These are phyloP conservation scores for Cephus pygmeus DNA, from an alignment of 2,888 invertebrate genomes.

Conservation along the genomic window DNA sequence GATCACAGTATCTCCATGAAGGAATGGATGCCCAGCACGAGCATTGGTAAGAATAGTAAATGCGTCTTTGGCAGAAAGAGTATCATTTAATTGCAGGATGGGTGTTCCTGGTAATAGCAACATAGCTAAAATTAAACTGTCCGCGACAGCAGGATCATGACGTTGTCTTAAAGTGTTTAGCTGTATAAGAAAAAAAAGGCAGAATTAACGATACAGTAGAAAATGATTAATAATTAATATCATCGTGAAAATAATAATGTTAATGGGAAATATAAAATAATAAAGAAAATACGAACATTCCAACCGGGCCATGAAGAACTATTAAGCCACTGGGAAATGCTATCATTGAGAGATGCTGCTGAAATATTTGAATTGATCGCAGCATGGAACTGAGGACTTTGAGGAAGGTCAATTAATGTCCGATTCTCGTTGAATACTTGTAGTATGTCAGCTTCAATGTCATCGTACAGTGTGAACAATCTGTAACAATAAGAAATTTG, in stretches of 20 bases:
- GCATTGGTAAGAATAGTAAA: slow-evolving; percentile 65
- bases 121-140: slow-evolving; percentile 74
- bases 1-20: slow-evolving; percentile 70
- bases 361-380: slow-evolving; percentile 40
- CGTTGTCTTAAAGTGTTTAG: slow-evolving; percentile 47
- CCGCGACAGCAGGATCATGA: slow-evolving; percentile 66
- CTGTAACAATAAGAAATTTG: slow-evolving; percentile 31
- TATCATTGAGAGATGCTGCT: slow-evolving; percentile 39
- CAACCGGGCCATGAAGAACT: slow-evolving; percentile 67
- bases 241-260: slow-evolving; percentile 4
- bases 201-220: neutral
- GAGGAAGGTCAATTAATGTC: slow-evolving; percentile 53
- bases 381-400: slow-evolving; percentile 49
- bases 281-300: slow-evolving; percentile 63
- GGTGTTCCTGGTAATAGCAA: slow-evolving; percentile 85
- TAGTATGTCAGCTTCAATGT: slow-evolving; percentile 48
- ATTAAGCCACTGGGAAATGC: slow-evolving; percentile 36
- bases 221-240: neutral
- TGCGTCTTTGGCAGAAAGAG: slow-evolving; percentile 47
- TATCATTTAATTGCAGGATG: slow-evolving; percentile 66
- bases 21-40: slow-evolving; percentile 71
- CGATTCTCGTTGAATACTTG: slow-evolving; percentile 49
- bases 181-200: slow-evolving; percentile 35
- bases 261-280: slow-evolving; percentile 8
- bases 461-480: slow-evolving; percentile 54